These are phyloP conservation scores for Brachylomia viminalis DNA, from an alignment of 2,888 invertebrate genomes.

Conservation along the genomic window DNA sequence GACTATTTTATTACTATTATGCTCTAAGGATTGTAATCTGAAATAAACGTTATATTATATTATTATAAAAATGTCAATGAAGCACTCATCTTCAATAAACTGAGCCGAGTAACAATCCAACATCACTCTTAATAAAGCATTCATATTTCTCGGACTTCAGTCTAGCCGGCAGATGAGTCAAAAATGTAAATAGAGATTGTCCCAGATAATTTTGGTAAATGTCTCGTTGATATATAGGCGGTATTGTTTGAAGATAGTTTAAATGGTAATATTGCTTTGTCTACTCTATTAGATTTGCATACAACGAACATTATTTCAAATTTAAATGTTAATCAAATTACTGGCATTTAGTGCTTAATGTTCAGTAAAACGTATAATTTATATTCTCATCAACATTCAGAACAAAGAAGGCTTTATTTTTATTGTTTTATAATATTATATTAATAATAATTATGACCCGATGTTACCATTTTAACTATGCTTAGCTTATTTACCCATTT, in stretches of 20 bases:
- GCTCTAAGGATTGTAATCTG: too few relatives aligned
- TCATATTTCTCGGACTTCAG: constrained; percentile 1
- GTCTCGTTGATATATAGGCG: constrained; percentile 62
- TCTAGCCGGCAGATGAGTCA: constrained; percentile 32
- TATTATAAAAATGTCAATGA: constrained; percentile 10
- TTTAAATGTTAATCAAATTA: constrained; percentile 69
- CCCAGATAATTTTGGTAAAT: constrained; percentile 62
- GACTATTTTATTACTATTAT: too few relatives aligned
- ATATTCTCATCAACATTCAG: constrained; percentile 34
- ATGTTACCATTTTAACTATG: background rate
- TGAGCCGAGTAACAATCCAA: background rate
- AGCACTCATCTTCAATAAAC: constrained; percentile 4
- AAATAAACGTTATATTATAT: too few relatives aligned
- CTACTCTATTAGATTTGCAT: constrained; percentile 66
- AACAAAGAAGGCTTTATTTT: constrained; percentile 28
- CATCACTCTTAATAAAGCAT: constrained; percentile 23
- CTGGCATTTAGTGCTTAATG: constrained; percentile 63
- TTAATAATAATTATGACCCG: background rate
- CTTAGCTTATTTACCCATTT: background rate
- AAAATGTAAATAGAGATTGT: constrained; percentile 51
- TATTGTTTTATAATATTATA: constrained; percentile 11
- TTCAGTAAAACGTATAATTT: constrained; percentile 55
- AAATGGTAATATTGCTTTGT: constrained; percentile 69
- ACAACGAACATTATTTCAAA: constrained; percentile 65
- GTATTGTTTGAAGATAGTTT: constrained; percentile 68